Evolutionary conservation across 2,888 invertebrate species (phyloP).

Genomic region (Drosophila mulleri): DNA sequence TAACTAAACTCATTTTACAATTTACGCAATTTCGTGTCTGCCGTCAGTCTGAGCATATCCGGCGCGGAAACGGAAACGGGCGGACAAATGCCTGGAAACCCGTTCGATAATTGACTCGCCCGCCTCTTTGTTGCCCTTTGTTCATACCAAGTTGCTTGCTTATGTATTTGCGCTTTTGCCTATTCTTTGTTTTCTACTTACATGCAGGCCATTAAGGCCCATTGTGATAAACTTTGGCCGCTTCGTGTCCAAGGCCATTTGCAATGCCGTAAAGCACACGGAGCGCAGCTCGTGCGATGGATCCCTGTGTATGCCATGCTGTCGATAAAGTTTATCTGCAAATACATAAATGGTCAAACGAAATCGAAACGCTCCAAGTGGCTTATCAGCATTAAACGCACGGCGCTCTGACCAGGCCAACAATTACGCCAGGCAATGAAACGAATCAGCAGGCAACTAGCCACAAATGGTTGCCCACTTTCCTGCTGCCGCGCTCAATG

Average conservation of each 20-base stretch:
- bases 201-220: constrained; percentile 95
- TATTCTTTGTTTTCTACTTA: constrained; percentile 85
- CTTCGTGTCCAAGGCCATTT: constrained; percentile 94
- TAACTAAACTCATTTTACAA: constrained; percentile 37
- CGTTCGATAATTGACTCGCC: constrained; percentile 52
- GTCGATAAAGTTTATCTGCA: constrained; percentile 92
- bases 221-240: constrained; percentile 93
- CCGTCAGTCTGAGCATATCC: constrained; percentile 29
- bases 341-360: constrained; percentile 29
- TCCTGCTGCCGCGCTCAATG: constrained; percentile 29
- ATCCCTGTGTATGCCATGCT: constrained; percentile 91
- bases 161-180: background rate
- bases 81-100: constrained; percentile 18
- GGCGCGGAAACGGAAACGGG: constrained; percentile 27
- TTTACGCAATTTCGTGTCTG: constrained; percentile 33
- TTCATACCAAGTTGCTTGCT: background rate
- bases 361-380: constrained; percentile 12
- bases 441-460: background rate
- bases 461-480: constrained; percentile 49
- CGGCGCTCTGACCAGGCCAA: background rate
- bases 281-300: constrained; percentile 93
- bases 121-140: constrained; percentile 12
- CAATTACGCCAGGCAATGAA: constrained; percentile 17
- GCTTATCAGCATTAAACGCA: constrained; percentile 21
- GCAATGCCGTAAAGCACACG: constrained; percentile 93